Conservation (phyloP, 2,797 vertebrate species). For the Odontamblyopus rebecca region DNA sequence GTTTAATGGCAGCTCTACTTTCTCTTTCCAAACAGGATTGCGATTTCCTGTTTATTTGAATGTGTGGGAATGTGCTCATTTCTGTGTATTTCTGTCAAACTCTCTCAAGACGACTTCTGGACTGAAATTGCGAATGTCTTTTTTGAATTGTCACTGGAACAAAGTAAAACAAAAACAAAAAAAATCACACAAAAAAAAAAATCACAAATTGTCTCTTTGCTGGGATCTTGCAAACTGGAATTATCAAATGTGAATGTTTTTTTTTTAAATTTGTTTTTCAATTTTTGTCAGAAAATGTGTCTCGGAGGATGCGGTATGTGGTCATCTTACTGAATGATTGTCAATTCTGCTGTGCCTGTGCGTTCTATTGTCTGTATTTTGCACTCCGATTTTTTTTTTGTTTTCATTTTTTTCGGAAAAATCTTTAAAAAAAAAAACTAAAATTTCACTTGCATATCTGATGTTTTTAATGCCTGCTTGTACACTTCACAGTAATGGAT, state of each 20-base stretch:
- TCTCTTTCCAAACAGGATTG: conserved; percentile 47
- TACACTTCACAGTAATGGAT: conserved; percentile 39
- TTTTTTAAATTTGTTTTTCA: conserved; percentile 28
- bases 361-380: conserved; percentile 71
- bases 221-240: conserved; percentile 29
- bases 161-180: conserved; percentile 9
- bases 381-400: conserved; percentile 65
- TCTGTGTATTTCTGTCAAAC: conserved; percentile 28
- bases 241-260: conserved; percentile 64
- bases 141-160: conserved; percentile 19
- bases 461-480: conserved; percentile 56
- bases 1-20: conserved; percentile 67
- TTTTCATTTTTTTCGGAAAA: neutral
- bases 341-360: conserved; percentile 74
- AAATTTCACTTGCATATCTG: conserved; percentile 55
- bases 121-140: conserved; percentile 34
- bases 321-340: conserved; percentile 73
- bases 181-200: neutral
- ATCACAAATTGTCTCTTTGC: conserved; percentile 21
- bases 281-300: conserved; percentile 26
- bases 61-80: conserved; percentile 49
- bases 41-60: conserved; percentile 33
- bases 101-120: conserved; percentile 25
- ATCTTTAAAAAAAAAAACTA: neutral
- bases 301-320: conserved; percentile 54